Evolutionary conservation across 1,140 invertebrate species (phyloP).

Genomic region (Sinonovacula constricta): DNA sequence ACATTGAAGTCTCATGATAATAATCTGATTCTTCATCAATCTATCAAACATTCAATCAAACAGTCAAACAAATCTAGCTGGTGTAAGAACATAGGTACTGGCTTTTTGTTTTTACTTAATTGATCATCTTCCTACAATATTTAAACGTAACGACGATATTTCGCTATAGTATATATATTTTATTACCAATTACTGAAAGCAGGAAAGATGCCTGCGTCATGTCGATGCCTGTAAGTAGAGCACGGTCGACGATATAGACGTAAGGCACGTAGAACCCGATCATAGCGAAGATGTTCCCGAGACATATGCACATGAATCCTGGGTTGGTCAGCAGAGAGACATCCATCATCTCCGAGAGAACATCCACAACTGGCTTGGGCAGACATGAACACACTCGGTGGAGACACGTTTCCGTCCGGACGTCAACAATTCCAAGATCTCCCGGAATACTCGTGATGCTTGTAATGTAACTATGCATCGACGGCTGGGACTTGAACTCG

Average conservation of each 20-base stretch:
- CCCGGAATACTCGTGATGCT: slow-evolving; percentile 77
- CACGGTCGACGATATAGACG: slow-evolving; percentile 93
- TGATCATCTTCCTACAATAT: no score
- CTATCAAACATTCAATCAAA: no score
- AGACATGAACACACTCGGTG: slow-evolving; percentile 85
- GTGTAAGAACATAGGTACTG: no score
- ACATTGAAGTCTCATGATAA: no score
- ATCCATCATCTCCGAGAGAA: slow-evolving; percentile 91
- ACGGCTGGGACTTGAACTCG: slow-evolving; percentile 92
- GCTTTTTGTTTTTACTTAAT: no score
- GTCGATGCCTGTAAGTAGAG: slow-evolving; percentile 85
- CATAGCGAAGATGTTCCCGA: slow-evolving; percentile 97
- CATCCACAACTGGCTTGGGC: slow-evolving; percentile 83
- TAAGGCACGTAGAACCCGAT: slow-evolving; percentile 97
- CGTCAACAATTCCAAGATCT: slow-evolving; percentile 79
- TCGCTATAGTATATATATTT: no score
- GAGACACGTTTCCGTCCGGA: slow-evolving; percentile 75
- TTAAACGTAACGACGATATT: no score
- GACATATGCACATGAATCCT: slow-evolving; percentile 83
- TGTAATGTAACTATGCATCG: slow-evolving; percentile 82
- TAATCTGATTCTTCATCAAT: no score
- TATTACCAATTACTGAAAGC: slow-evolving; percentile 76
- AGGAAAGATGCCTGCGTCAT: slow-evolving; percentile 71
- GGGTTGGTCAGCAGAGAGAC: slow-evolving; percentile 86
- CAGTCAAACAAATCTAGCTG: no score